Evolutionary conservation across 2,888 invertebrate genomes (phyloP), one percentile per base, ranked within the genome.

Genomic region (Dichetophora obliterata): DNA sequence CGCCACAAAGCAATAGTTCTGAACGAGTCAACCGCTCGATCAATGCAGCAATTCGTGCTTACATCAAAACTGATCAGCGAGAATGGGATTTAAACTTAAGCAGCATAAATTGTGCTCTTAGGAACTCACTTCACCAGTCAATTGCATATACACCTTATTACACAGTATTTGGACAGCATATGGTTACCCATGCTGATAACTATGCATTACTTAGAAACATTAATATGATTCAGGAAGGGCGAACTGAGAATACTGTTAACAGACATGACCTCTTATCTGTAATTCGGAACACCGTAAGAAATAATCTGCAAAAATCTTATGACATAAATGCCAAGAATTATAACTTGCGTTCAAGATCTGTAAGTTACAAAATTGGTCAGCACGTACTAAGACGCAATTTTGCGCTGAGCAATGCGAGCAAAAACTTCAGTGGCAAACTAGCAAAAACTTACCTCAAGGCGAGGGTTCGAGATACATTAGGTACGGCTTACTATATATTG

Each of bases 1-100:
- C 84, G 37, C 84, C 86, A 0, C 87, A 87, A 78, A 79, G 78
- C 2, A 87, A 87, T 78, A 83, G 84, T 9, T 83, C 83, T 0
- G 87, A 86, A 76, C 75, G 84, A 0, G 81, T 83, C 0, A 87
- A 88, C 70, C 75, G 83, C 34, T 83, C 84, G 0, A 73, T 87
- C 3, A 83, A 83, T 5, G 84, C 85, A 0, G 83, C 82, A 76
- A 82, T 87, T 6, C 27, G 78, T n/a, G 37, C 79, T 5, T 66
- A 70, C 43, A 63, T 77, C 24, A 48, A 54, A 16, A 75, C 68
- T 14, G 79, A 79, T 24, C 77, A 80, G 16, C 16, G 52, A n/a
- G 22, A 16, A 5, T 72, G 78, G 80, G 78, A 77, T 31, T 16
- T 5, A 1, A 22, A 75, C 54, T 37, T 78, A 24, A 43, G 37